A percentile compares a stretch with the other conserved stretches of the same genome.
phyloP scores from a whole-genome alignment of 2,888 invertebrate species.

The Stenchaetothrips biformis region DNA sequence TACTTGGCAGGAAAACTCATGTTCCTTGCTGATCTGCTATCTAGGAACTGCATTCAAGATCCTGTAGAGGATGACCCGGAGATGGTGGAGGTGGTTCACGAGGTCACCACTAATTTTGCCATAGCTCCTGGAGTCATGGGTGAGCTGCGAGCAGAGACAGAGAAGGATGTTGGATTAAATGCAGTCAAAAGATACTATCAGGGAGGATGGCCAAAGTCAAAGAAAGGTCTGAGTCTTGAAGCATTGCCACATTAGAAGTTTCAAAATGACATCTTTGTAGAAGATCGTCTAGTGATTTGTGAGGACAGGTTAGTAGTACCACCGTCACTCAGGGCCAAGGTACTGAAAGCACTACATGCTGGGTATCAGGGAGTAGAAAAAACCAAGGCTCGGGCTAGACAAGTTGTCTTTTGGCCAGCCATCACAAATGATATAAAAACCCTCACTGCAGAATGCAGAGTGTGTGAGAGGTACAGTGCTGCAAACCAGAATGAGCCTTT shows the following conservation, averaged over 20 bases:
- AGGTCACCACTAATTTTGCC: constrained; percentile 27
- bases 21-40: constrained; percentile 30
- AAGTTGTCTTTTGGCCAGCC: constrained; percentile 34
- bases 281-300: constrained; percentile 31
- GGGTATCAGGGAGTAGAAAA: constrained; percentile 33
- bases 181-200: constrained; percentile 17
- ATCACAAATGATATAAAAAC: constrained; percentile 33
- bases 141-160: background rate
- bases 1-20: constrained; percentile 28
- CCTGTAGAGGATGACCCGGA: constrained; percentile 11
- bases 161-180: constrained; percentile 27
- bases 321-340: constrained; percentile 28
- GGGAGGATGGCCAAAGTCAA: constrained; percentile 29
- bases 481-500: constrained; percentile 34
- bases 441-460: constrained; percentile 32
- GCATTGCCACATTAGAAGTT: constrained; percentile 29
- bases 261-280: constrained; percentile 29
- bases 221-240: constrained; percentile 26
- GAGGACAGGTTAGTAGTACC: constrained; percentile 32
- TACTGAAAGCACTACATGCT: constrained; percentile 34
- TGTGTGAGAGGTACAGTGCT: constrained; percentile 30
- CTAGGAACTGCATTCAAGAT: constrained; percentile 27
- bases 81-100: constrained; percentile 28
- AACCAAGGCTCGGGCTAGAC: constrained; percentile 32
- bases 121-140: background rate